Percentiles rank a stretch among this genome's conserved stretches.
Conservation (phyloP, 2,797 vertebrate species). For the Nasua narica region DNA sequence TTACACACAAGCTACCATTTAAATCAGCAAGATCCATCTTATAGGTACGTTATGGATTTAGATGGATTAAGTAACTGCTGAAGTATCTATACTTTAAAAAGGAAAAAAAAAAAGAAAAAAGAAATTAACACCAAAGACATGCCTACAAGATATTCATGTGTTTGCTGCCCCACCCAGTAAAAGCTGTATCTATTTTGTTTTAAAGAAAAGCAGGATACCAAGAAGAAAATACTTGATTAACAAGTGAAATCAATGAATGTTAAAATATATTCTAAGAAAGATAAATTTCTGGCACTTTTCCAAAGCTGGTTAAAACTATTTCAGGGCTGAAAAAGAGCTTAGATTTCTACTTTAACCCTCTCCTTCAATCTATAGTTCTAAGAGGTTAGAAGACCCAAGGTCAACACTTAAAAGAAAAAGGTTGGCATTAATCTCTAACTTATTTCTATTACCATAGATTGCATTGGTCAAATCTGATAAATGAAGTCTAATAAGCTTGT, state of each 20-base stretch:
- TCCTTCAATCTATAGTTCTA: background rate
- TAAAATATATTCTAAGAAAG: background rate
- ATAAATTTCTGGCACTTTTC: background rate
- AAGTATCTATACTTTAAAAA: background rate
- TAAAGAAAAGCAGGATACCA: background rate
- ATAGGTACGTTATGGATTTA: background rate
- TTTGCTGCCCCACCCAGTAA: background rate
- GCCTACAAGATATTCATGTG: background rate
- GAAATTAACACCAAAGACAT: conserved; percentile 16
- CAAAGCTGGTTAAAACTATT: background rate
- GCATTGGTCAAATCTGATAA: background rate
- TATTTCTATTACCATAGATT: background rate
- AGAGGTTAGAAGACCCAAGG: background rate
- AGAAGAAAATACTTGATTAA: conserved; percentile 20
- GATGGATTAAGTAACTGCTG: background rate
- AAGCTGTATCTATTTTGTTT: conserved; percentile 14
- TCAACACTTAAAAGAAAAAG: conserved; percentile 8
- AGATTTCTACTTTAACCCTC: background rate
- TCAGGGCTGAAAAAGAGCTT: background rate
- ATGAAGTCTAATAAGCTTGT: background rate
- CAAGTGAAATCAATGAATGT: background rate
- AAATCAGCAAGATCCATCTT: background rate
- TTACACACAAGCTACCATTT: background rate
- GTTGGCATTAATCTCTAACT: background rate
- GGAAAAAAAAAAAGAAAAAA: background rate